Evolutionary conservation across 2,888 invertebrate genomes (phyloP).

Genomic region (Scaptomyza reducta): DNA sequence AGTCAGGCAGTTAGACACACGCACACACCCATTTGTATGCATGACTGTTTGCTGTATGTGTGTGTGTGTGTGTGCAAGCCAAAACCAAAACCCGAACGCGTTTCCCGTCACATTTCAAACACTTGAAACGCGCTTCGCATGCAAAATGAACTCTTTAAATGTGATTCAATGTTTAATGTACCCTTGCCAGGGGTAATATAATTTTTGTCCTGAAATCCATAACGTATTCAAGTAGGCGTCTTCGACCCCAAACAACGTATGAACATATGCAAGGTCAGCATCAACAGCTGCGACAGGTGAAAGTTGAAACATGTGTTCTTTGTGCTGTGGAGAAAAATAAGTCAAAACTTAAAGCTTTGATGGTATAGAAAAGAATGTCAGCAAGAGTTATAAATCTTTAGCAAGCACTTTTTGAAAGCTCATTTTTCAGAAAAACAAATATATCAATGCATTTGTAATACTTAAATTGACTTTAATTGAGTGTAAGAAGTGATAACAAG

Average conservation of each 20-base stretch:
- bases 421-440: no score
- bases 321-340: no score
- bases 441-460: no score
- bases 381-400: not conserved
- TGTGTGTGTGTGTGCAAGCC: conserved; percentile 27
- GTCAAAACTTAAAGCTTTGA: no score
- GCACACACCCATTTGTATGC: conserved; percentile 21
- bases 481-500: conserved; percentile 39
- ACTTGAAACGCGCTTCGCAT: conserved; percentile 65
- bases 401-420: not conserved
- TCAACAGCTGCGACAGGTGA: not conserved
- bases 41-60: conserved; percentile 12
- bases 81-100: conserved; percentile 47
- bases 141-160: conserved; percentile 72
- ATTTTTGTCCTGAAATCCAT: not conserved
- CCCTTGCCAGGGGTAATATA: conserved; percentile 10
- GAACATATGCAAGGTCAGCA: conserved; percentile 4
- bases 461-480: conserved; percentile 17
- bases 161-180: conserved; percentile 43
- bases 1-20: conserved; percentile 14
- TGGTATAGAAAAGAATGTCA: not conserved
- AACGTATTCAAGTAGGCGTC: not conserved
- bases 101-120: conserved; percentile 47
- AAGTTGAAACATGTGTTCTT: not conserved
- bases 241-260: not conserved